phyloP scores from a whole-genome alignment of 2,888 invertebrate genomes.

The Aelia acuminata region DNA sequence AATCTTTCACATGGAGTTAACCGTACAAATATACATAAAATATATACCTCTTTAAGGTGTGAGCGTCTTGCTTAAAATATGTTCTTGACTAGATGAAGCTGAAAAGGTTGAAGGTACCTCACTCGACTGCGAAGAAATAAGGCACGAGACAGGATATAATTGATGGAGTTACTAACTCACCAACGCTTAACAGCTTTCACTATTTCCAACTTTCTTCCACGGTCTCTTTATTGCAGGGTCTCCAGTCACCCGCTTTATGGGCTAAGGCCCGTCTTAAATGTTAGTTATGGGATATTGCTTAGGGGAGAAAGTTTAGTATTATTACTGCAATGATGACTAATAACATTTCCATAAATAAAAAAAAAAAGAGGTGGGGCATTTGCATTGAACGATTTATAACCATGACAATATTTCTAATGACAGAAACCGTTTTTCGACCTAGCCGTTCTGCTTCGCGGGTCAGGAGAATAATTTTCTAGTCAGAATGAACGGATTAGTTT shows the following conservation, averaged over 20 bases:
- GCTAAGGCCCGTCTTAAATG: neutral
- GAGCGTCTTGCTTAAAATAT: neutral
- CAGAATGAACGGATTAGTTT: neutral
- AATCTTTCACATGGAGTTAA: neutral
- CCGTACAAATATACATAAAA: neutral
- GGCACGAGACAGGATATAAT: neutral
- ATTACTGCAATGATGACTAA: neutral
- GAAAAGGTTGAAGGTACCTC: neutral
- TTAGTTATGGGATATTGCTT: neutral
- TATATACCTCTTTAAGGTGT: neutral
- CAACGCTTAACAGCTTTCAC: neutral
- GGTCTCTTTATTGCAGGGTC: conserved; percentile 2
- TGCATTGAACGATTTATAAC: neutral
- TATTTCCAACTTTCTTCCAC: neutral
- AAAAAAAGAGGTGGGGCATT: neutral
- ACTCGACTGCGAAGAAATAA: neutral
- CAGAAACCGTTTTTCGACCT: neutral
- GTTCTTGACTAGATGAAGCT: neutral
- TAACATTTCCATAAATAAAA: neutral
- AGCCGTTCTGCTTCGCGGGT: neutral
- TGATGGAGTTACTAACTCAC: neutral
- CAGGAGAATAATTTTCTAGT: neutral
- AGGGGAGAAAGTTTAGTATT: neutral
- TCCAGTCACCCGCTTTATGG: neutral
- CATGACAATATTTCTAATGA: neutral